These are phyloP conservation scores for Phalera bucephala DNA, from an alignment of 2,888 invertebrate genomes.

Conservation along the genomic window DNA sequence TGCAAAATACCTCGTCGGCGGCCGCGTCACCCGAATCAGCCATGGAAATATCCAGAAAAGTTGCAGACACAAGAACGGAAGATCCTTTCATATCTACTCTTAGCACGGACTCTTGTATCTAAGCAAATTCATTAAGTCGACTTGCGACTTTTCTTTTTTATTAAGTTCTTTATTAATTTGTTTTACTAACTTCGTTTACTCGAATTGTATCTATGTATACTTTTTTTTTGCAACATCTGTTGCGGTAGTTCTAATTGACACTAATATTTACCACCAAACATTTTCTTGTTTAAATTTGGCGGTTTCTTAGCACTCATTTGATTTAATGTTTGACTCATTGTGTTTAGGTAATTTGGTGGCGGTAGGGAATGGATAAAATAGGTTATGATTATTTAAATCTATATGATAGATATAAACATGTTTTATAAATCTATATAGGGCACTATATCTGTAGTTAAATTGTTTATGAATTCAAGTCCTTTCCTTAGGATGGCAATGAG, in stretches of 20 bases:
- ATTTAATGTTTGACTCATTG: slow-evolving; percentile 31
- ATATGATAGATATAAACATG: slow-evolving; percentile 47
- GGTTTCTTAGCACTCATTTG: slow-evolving; percentile 19
- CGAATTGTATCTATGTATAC: slow-evolving; percentile 31
- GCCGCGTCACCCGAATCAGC: slow-evolving; percentile 72
- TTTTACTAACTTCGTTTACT: slow-evolving; percentile 25
- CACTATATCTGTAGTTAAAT: slow-evolving; percentile 36
- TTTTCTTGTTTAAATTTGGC: slow-evolving; percentile 21
- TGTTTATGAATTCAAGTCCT: slow-evolving; percentile 27
- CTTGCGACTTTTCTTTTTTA: slow-evolving; percentile 18
- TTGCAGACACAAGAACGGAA: slow-evolving; percentile 14
- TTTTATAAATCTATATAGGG: slow-evolving; percentile 43
- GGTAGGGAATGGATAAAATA: slow-evolving; percentile 50
- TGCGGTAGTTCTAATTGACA: slow-evolving; percentile 11
- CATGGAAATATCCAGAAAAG: slow-evolving; percentile 48
- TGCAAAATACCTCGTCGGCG: slow-evolving; percentile 70
- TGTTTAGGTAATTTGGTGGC: slow-evolving; percentile 51
- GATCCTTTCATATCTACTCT: slow-evolving; percentile 7
- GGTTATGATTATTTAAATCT: slow-evolving; percentile 41
- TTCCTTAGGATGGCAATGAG: slow-evolving; percentile 36
- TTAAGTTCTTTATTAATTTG: slow-evolving; percentile 28
- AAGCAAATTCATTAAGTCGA: slow-evolving; percentile 19
- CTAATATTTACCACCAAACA: slow-evolving; percentile 23
- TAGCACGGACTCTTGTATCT: slow-evolving; percentile 20
- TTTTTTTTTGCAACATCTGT: slow-evolving; percentile 22